These are phyloP conservation scores for Tipula helvola DNA, from an alignment of 2,888 invertebrate species.

Conservation along the genomic window DNA sequence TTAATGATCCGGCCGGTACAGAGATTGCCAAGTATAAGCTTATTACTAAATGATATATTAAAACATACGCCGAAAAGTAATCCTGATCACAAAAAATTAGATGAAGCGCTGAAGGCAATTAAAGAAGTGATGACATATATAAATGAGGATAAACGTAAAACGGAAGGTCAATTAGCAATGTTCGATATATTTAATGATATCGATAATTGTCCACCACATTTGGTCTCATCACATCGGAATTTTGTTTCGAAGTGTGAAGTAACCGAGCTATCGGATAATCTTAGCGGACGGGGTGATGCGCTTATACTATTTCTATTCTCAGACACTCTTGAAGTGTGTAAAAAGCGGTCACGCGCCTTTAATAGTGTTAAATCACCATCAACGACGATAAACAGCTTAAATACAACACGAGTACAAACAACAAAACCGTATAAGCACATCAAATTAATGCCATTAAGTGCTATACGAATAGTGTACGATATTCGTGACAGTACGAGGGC, in stretches of 20 bases:
- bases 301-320: slow-evolving; percentile 87
- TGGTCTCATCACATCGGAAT: slow-evolving; percentile 84
- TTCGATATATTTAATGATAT: slow-evolving; percentile 98
- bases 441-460: slow-evolving; percentile 74
- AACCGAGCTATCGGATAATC: slow-evolving; percentile 68
- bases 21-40: slow-evolving; percentile 88
- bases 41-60: slow-evolving; percentile 85
- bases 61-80: slow-evolving; percentile 83
- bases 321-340: slow-evolving; percentile 87
- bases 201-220: slow-evolving; percentile 89
- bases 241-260: slow-evolving; percentile 83
- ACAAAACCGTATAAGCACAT: slow-evolving; percentile 86
- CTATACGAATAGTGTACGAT: slow-evolving; percentile 83
- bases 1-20: slow-evolving; percentile 96
- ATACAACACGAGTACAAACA: slow-evolving; percentile 25
- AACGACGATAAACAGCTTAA: slow-evolving; percentile 16
- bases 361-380: slow-evolving; percentile 55
- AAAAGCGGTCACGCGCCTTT: slow-evolving; percentile 66
- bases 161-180: slow-evolving; percentile 90
- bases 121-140: slow-evolving; percentile 92
- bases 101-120: slow-evolving; percentile 74
- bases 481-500: slow-evolving; percentile 81
- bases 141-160: slow-evolving; percentile 94
- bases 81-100: slow-evolving; percentile 74
- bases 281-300: slow-evolving; percentile 76